Percentiles rank a stretch among this genome's conserved stretches.
Conservation (phyloP, 2,797 vertebrate genomes). For the Clarias fuscus region DNA sequence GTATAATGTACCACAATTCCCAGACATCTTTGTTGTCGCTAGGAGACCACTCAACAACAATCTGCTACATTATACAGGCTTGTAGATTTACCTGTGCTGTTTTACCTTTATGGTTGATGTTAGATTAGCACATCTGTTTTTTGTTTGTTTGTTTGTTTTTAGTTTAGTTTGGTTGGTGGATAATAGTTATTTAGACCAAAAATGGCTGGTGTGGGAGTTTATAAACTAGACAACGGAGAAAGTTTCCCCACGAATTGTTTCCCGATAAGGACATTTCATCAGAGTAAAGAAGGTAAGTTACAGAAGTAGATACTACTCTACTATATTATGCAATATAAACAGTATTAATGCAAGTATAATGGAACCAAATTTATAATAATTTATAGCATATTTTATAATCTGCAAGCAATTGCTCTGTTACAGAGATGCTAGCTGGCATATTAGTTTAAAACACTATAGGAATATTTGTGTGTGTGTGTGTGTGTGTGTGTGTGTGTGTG, state of each 20-base stretch:
- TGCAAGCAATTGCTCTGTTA: too few relatives aligned
- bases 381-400: not conserved
- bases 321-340: not conserved
- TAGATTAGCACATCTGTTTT: not conserved
- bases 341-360: not conserved
- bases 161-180: too few relatives aligned
- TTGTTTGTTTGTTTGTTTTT: not conserved
- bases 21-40: slow-evolving; percentile 4
- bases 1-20: slow-evolving; percentile 17
- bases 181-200: not conserved
- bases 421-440: not conserved
- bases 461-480: not conserved
- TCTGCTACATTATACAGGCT: not conserved
- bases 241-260: slow-evolving; percentile 58
- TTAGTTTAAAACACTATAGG: not conserved
- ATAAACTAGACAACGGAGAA: slow-evolving; percentile 59
- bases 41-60: slow-evolving; percentile 32
- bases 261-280: slow-evolving; percentile 55
- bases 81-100: not conserved
- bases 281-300: slow-evolving; percentile 68
- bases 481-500: too few relatives aligned
- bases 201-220: slow-evolving; percentile 57
- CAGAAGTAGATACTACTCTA: not conserved
- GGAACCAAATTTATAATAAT: not conserved
- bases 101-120: not conserved